Conservation (phyloP, 2,888 invertebrate genomes). For the Scaptodrosophila latifasciaeformis region DNA sequence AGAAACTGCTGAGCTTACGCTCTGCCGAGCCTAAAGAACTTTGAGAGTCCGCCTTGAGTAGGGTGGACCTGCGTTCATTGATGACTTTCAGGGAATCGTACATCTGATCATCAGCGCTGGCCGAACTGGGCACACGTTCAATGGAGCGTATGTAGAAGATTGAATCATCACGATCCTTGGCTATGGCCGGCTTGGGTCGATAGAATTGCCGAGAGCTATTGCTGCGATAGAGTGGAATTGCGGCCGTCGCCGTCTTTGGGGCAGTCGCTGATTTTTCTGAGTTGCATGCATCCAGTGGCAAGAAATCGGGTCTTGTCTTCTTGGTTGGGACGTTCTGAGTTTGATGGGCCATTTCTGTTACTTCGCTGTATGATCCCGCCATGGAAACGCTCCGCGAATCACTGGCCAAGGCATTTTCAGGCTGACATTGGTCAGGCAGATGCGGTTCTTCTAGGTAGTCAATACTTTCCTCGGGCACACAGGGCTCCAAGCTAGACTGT, state of each 20-base stretch:
- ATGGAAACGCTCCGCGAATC: slow-evolving; percentile 5
- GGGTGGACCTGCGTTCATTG: slow-evolving; percentile 72
- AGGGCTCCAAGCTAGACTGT: slow-evolving; percentile 74
- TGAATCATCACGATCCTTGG: slow-evolving; percentile 71
- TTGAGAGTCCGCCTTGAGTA: slow-evolving; percentile 73
- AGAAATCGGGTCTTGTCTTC: slow-evolving; percentile 69
- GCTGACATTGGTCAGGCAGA: no score
- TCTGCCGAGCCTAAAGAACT: slow-evolving; percentile 65
- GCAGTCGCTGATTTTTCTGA: slow-evolving; percentile 13
- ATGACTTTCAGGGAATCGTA: slow-evolving; percentile 74
- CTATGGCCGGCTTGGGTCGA: slow-evolving; percentile 69
- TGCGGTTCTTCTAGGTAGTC: slow-evolving; percentile 43
- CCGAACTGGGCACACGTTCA: slow-evolving; percentile 40
- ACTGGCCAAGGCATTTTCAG: background rate
- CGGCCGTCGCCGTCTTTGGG: slow-evolving; percentile 5
- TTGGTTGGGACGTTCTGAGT: slow-evolving; percentile 49
- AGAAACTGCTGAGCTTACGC: slow-evolving; percentile 60
- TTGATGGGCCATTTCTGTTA: slow-evolving; percentile 38
- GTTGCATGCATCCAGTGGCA: slow-evolving; percentile 51
- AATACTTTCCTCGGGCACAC: slow-evolving; percentile 72
- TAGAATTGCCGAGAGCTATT: slow-evolving; percentile 74
- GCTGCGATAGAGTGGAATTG: slow-evolving; percentile 63
- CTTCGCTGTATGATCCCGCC: slow-evolving; percentile 32
- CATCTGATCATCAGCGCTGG: slow-evolving; percentile 56
- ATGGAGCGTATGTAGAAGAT: slow-evolving; percentile 67